Evolutionary conservation across 1,140 invertebrate genomes (phyloP).

Genomic region (Parasteatoda tepidariorum): DNA sequence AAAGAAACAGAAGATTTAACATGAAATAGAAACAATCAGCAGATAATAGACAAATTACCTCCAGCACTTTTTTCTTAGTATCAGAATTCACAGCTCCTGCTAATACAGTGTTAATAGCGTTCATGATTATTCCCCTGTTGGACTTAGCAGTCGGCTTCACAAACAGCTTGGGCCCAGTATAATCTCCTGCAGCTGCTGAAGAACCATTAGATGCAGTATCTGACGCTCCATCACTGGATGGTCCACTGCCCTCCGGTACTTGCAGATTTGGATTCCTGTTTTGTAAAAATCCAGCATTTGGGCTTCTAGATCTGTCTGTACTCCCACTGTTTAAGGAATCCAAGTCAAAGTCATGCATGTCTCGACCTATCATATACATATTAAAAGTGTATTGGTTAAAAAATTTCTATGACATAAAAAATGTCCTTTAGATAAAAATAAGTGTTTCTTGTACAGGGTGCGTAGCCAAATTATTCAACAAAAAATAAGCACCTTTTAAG

Average conservation of each 20-base stretch:
- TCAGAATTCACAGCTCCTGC: conserved; percentile 96
- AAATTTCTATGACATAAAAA: not conserved
- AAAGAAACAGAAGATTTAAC: not conserved
- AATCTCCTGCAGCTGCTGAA: conserved; percentile 59
- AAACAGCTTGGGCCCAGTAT: conserved; percentile 87
- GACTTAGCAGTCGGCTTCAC: conserved; percentile 96
- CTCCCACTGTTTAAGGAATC: conserved; percentile 53
- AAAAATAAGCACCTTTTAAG: no score
- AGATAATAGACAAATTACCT: conserved; percentile 69
- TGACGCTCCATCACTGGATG: conserved; percentile 63
- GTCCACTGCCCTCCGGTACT: conserved; percentile 49
- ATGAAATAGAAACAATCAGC: not conserved
- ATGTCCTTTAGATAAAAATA: not conserved
- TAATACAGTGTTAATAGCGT: conserved; percentile 98
- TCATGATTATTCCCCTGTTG: conserved; percentile 95
- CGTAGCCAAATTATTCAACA: no score
- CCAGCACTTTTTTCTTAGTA: conserved; percentile 90
- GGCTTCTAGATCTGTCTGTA: conserved; percentile 40
- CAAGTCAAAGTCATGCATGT: conserved; percentile 43
- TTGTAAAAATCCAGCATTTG: not conserved
- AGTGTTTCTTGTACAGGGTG: not conserved
- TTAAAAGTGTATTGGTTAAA: no score
- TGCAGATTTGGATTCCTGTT: conserved; percentile 24
- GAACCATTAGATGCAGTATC: conserved; percentile 62
- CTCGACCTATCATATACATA: conserved; percentile 26